A percentile compares a stretch with the other conserved stretches of the same genome.
phyloP scores from a whole-genome alignment of 2,797 vertebrate species.

The Acrocephalus scirpaceus region DNA sequence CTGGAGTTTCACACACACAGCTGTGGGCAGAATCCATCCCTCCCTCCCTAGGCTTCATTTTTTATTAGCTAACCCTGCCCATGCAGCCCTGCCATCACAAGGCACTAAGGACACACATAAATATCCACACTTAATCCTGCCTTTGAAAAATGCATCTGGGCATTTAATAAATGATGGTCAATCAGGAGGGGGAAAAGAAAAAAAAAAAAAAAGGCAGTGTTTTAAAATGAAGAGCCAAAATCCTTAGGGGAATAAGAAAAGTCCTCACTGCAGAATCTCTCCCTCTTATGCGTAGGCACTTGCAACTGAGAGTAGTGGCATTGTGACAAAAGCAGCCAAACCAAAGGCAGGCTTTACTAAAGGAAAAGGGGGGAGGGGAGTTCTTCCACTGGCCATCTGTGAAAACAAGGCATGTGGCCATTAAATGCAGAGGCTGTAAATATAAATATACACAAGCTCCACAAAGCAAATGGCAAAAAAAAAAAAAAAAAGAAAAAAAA shows the following conservation, averaged over 20 bases:
- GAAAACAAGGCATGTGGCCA: constrained; percentile 83
- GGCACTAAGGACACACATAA: background rate
- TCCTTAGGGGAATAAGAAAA: constrained; percentile 61
- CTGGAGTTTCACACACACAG: background rate
- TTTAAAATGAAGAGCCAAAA: constrained; percentile 49
- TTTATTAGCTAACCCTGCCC: constrained; percentile 51
- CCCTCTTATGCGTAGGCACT: constrained; percentile 77
- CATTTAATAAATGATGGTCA: constrained; percentile 29
- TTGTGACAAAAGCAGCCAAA: constrained; percentile 79
- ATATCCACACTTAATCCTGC: background rate
- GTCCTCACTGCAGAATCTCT: constrained; percentile 69
- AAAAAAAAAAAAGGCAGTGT: background rate
- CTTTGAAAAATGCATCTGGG: constrained; percentile 58
- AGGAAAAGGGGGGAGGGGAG: constrained; percentile 65
- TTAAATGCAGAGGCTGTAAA: constrained; percentile 83
- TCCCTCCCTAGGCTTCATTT: background rate
- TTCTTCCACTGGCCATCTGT: constrained; percentile 83
- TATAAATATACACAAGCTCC: constrained; percentile 80
- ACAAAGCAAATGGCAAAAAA: constrained; percentile 74
- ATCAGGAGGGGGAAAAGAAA: rapidly evolving
- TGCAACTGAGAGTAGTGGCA: constrained; percentile 78
- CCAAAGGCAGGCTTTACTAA: constrained; percentile 74
- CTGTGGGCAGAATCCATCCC: background rate
- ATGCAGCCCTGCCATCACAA: constrained; percentile 33
- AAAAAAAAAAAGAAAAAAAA: background rate